Evolutionary conservation across 2,888 invertebrate species (phyloP), one percentile per base, ranked within the genome.

Genomic region (Polia nebulosa): DNA sequence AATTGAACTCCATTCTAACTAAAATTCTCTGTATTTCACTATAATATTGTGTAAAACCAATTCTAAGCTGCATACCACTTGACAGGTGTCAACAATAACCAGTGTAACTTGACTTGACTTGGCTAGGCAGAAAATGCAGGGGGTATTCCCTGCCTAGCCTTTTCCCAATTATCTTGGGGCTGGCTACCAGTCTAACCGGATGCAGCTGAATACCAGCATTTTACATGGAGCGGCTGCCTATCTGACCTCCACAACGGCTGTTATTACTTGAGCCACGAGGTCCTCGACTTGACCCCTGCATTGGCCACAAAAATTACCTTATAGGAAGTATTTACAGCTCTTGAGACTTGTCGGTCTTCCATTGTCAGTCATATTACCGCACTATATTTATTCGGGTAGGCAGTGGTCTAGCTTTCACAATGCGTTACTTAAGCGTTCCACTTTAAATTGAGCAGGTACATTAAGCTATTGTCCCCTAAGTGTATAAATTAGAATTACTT

Each of bases 381-480:
- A 81, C 57, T 32, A 73, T 77, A 80, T 81, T 79, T 75, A 80
- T 74, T 72, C 74, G 52, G 72, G 72, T 75, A 72, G 76, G 71
- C 73, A 78, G 70, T 47, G 52, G 32, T 63, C 60, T 76, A 74
- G 70, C 81, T 87, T 86, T 83, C 80, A 72, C 81, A 86, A 86
- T 65, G 25, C 34, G 52, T 82, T 76, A 79, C 82, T 82, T 84
- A 83, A 86, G 75, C 64, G 83, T 81, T 80, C 83, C 52, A 82
- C 73, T 87, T 87, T 80, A 82, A 78, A 83, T 83, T 81, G 75
- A 76, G 74, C 68, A 72, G 68, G 63, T 65, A 74, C 74, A 53
- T 72, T 59, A 71, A 70, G 55, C 75, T 76, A 81, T 81, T 83
- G 78, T 81, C 83, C 73, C 59, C 71, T 65, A 56, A 61, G 66